Conservation (phyloP, 2,797 vertebrate genomes). For the Alcedo quadribrachys region DNA sequence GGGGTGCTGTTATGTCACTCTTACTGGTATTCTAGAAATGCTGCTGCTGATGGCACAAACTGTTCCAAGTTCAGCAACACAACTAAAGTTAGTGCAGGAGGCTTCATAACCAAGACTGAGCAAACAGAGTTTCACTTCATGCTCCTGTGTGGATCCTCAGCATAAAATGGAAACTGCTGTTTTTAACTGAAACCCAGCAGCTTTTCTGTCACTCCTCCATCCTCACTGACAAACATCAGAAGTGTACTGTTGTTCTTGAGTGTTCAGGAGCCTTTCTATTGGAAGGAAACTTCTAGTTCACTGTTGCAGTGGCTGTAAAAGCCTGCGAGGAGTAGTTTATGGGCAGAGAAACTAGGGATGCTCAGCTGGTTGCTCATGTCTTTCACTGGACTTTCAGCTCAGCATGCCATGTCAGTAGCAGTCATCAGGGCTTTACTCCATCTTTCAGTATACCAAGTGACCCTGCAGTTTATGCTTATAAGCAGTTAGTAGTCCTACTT, state of each 20-base stretch:
- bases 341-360: background rate
- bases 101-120: background rate
- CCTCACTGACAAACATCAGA: background rate
- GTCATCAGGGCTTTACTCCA: background rate
- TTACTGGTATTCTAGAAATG: background rate
- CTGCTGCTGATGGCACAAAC: background rate
- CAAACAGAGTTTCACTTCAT: background rate
- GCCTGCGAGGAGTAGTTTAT: background rate
- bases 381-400: background rate
- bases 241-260: background rate
- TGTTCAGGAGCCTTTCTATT: background rate
- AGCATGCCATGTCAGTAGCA: background rate
- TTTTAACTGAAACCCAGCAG: background rate
- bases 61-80: background rate
- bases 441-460: background rate
- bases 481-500: background rate
- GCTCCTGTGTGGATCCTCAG: background rate
- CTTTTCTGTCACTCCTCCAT: background rate
- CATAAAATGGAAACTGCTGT: background rate
- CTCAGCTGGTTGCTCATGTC: accelerated
- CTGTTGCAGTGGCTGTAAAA: background rate
- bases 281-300: background rate
- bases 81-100: background rate
- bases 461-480: background rate
- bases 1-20: background rate